These are phyloP conservation scores for Anoplopoma fimbria DNA, from an alignment of 2,113 vertebrate genomes.

Conservation along the genomic window DNA sequence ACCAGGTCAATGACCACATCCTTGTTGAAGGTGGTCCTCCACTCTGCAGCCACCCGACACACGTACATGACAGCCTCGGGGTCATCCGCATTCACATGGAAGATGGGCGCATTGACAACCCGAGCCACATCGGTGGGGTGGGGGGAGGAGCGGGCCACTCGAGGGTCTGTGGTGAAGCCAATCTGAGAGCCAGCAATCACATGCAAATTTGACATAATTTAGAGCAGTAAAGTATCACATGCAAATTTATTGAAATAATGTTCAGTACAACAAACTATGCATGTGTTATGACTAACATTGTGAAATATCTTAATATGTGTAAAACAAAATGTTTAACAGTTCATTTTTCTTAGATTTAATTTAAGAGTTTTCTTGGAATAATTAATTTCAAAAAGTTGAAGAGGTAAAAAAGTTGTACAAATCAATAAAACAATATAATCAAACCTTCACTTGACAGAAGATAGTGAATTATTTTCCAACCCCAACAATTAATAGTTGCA, in stretches of 20 bases:
- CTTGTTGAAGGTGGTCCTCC: conserved; percentile 93
- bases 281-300: neutral
- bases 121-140: conserved; percentile 92
- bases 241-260: neutral
- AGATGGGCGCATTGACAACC: conserved; percentile 93
- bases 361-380: neutral
- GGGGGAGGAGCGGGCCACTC: conserved; percentile 92
- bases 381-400: neutral
- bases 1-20: conserved; percentile 95
- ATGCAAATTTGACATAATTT: neutral
- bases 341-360: neutral
- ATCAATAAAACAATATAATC: neutral
- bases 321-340: neutral
- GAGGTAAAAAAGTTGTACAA: neutral
- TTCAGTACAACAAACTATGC: neutral
- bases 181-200: conserved; percentile 81
- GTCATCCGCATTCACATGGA: conserved; percentile 92
- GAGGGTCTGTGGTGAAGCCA: conserved; percentile 93
- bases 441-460: neutral
- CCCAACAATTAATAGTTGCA: neutral
- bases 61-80: conserved; percentile 93
- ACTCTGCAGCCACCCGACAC: conserved; percentile 91
- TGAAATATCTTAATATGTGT: neutral
- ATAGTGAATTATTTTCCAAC: neutral
- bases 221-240: neutral